Conservation (phyloP, 1,140 invertebrate genomes). For the Platorchestia sp. region DNA sequence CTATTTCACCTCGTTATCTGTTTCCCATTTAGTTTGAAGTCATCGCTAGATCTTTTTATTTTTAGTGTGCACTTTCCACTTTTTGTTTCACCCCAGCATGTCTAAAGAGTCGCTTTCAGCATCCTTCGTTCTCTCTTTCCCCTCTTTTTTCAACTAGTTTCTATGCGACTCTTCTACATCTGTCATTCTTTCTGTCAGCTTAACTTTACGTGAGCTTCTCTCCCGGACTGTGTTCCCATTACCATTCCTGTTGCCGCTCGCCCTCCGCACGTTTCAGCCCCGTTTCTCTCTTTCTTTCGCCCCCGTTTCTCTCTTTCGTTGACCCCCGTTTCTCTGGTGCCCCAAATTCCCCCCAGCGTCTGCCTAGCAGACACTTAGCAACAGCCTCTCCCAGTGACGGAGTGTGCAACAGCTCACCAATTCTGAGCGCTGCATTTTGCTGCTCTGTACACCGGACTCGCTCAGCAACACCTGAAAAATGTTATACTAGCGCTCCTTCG, state of each 20-base stretch:
- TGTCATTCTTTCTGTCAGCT: not conserved
- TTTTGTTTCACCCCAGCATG: not conserved
- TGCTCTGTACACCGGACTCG: not conserved
- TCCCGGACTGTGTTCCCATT: not conserved
- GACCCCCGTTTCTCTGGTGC: not conserved
- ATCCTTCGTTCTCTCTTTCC: not conserved
- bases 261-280: not conserved
- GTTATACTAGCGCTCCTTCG: not conserved
- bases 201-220: not conserved
- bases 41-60: not conserved
- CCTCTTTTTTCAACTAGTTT: not conserved
- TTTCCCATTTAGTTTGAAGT: not conserved
- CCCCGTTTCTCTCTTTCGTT: not conserved
- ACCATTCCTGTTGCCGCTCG: not conserved
- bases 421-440: not conserved
- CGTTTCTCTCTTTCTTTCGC: not conserved
- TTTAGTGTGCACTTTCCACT: not conserved
- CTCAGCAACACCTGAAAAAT: not conserved
- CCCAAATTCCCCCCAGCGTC: not conserved
- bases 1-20: not conserved
- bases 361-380: not conserved
- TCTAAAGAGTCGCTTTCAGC: not conserved
- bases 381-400: not conserved
- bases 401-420: constrained; percentile 6
- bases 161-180: not conserved